Conservation (phyloP, 2,113 vertebrate genomes). For the Catharus minimus region DNA sequence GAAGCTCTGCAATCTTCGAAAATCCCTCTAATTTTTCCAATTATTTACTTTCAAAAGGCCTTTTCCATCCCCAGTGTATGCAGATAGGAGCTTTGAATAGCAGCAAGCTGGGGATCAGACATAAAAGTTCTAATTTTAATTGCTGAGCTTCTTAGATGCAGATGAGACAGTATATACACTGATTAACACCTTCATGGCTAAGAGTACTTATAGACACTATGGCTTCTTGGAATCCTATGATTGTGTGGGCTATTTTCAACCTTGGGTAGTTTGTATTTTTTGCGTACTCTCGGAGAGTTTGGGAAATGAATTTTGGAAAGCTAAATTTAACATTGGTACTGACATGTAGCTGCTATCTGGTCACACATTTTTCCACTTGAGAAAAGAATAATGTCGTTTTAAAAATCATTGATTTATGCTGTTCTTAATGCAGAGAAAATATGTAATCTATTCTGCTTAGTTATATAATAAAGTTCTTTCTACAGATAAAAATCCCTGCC, state of each 20-base stretch:
- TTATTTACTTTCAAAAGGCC: conserved; percentile 69
- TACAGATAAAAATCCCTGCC: background rate
- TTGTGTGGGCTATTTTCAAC: background rate
- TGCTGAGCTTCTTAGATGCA: conserved; percentile 59
- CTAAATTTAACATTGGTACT: background rate
- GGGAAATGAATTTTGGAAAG: background rate
- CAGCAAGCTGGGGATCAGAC: conserved; percentile 38
- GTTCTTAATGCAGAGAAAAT: background rate
- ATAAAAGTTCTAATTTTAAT: conserved; percentile 67
- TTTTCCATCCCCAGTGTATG: conserved; percentile 53
- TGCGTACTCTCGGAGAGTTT: background rate
- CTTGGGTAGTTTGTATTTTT: background rate
- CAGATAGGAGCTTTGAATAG: conserved; percentile 48
- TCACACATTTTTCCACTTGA: background rate
- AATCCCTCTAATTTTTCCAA: conserved; percentile 67
- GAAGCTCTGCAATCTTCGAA: conserved; percentile 51
- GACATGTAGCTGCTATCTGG: background rate
- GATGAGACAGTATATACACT: conserved; percentile 30
- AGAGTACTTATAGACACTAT: background rate
- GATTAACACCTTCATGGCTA: conserved; percentile 62
- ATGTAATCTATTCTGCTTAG: background rate
- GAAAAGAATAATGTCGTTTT: background rate
- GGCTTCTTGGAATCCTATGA: background rate
- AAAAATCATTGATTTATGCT: background rate
- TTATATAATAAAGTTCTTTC: background rate